These are phyloP conservation scores for Leuciscus waleckii DNA, from an alignment of 2,797 vertebrate species.

Conservation along the genomic window DNA sequence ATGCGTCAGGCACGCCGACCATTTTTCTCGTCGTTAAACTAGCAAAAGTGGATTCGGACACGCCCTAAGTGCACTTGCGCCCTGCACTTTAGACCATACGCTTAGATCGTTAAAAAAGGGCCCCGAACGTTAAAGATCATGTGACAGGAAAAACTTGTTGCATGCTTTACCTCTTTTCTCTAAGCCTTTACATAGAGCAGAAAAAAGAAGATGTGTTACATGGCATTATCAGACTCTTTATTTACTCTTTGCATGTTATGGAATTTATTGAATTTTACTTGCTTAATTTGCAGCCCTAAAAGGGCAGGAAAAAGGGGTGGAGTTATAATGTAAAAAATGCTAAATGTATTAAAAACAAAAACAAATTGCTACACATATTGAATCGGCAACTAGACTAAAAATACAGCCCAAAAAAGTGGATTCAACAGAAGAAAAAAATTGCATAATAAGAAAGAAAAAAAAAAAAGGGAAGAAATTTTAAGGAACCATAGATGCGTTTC, in stretches of 20 bases:
- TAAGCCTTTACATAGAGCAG: no score
- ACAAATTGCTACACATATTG: neutral
- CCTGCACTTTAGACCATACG: no score
- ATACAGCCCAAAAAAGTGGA: neutral
- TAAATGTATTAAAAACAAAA: no score
- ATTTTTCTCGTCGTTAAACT: no score
- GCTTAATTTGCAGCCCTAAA: no score
- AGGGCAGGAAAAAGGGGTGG: no score
- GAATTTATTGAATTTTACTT: neutral
- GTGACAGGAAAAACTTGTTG: slow-evolving; percentile 16
- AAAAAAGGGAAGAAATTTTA: neutral
- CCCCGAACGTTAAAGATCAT: neutral
- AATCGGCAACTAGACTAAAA: neutral
- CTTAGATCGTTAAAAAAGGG: no score
- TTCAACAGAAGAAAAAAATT: neutral
- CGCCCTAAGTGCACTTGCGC: no score
- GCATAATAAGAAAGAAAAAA: neutral
- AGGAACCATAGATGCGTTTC: neutral
- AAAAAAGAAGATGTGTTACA: neutral
- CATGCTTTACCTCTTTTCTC: neutral
- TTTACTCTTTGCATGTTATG: neutral
- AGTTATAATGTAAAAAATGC: neutral
- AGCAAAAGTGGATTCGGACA: no score
- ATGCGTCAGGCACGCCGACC: no score
- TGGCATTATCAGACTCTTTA: neutral